Conservation (phyloP, 1,140 invertebrate genomes). For the Acromyrmex charruanus region DNA sequence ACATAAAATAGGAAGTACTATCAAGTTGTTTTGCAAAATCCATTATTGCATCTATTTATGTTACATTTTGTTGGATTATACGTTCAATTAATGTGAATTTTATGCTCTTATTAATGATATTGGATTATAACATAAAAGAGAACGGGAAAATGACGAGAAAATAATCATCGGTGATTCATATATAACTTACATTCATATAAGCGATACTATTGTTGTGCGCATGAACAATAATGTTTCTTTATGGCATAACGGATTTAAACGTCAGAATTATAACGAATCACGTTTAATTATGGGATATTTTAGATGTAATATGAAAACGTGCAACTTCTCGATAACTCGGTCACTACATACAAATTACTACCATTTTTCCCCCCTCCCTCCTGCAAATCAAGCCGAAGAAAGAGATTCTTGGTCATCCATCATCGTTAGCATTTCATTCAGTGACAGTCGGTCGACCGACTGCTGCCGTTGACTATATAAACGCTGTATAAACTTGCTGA, state of each 20-base stretch:
- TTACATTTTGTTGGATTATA: neutral
- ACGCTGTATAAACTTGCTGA: constrained; percentile 80
- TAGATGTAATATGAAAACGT: neutral
- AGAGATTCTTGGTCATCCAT: constrained; percentile 79
- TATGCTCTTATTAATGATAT: neutral
- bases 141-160: neutral
- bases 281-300: constrained; percentile 22
- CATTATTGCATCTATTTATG: neutral
- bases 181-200: neutral
- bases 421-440: constrained; percentile 85
- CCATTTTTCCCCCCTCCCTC: neutral
- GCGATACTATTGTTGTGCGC: neutral
- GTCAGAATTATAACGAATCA: constrained; percentile 10
- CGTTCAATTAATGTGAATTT: neutral
- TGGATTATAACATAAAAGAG: neutral
- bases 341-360: constrained; percentile 39
- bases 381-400: constrained; percentile 48
- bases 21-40: neutral
- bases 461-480: constrained; percentile 72
- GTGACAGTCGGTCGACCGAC: constrained; percentile 74
- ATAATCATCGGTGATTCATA: neutral
- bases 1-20: neutral
- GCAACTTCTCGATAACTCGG: constrained; percentile 29
- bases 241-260: constrained; percentile 3
- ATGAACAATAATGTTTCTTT: constrained; percentile 10